These are phyloP conservation scores for Muntiacus reevesi DNA, from an alignment of 2,113 vertebrate genomes.

Conservation along the genomic window DNA sequence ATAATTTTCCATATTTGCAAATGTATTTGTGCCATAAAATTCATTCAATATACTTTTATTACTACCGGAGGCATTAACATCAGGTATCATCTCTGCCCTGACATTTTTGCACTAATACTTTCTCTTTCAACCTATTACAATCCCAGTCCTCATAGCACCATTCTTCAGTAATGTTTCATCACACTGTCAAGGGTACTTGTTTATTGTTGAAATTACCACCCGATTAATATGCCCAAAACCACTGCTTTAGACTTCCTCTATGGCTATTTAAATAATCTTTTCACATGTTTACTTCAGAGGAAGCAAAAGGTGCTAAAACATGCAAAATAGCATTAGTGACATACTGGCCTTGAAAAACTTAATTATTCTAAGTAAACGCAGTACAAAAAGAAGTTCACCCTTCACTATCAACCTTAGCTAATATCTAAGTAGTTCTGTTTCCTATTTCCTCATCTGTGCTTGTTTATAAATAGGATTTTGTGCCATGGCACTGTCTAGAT, in stretches of 20 bases:
- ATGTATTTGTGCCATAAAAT: conserved; percentile 43
- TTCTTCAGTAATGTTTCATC: not conserved
- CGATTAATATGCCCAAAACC: not conserved
- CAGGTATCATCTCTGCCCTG: not conserved
- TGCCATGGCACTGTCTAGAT: conserved; percentile 56
- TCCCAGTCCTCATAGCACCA: not conserved
- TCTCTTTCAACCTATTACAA: not conserved
- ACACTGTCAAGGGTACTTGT: not conserved
- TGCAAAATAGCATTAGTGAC: not conserved
- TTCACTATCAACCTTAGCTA: not conserved
- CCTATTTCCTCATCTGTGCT: conserved; percentile 18
- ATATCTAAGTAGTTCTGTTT: not conserved
- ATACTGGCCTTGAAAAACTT: not conserved
- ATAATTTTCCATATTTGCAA: conserved; percentile 46
- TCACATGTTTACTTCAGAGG: not conserved
- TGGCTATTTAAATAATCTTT: not conserved
- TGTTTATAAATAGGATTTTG: conserved; percentile 62
- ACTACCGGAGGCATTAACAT: conserved; percentile 18
- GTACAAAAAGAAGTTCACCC: not conserved
- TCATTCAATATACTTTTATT: conserved; percentile 44
- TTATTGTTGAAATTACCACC: conserved; percentile 1
- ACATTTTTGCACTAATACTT: not conserved
- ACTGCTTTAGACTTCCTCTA: not conserved
- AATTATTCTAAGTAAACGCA: not conserved
- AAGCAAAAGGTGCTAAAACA: not conserved